Base-by-base conservation (phyloP, 2,113 vertebrate species). In the Pelvicachromis taeniatus region DNA sequence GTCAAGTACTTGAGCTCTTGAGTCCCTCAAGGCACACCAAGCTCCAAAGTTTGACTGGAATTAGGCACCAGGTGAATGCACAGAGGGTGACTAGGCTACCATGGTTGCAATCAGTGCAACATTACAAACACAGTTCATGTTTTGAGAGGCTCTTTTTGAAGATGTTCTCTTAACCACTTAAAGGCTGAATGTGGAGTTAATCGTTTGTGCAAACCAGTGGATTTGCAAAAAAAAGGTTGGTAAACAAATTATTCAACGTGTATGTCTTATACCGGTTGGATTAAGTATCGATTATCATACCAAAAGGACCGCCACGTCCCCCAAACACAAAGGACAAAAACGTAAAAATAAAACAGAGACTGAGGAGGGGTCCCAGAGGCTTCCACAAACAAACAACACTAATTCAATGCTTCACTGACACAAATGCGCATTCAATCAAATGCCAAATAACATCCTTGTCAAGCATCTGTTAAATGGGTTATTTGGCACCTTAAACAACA, bases 401-500 rank as follows among this genome's bases (percentile, higher is more conserved):
- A 93, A 94, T 94, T 92, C 83, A 90, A 85, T 70, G 78, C 80
- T 84, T 83, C 63, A 87, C 81, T 59, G 63, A 88, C 86, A 91
- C 87, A 88, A 93, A 93, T 88, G 77, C 85, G 77, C 70, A 85
- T 92, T 93, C 85, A 92, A 86, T 85, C 65, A 93, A 88, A 82
- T 56, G 48, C 81, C 84, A 92, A 93, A 94, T 90, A 90, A 86
- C 81, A 91, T 94, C 87, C 92, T 90, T 92, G 90, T 93, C 93
- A 94, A 85, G 86, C 87, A 81, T 86, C 81, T 91, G 82, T 70
- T 93, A 92, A 94, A 92, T 88, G 85, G 90, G 87, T 80, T 88
- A 88, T 93, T 91, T 93, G 89, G 85, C 89, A 89, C 77, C 70
- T 89, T 82, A 90, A 65, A 93, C 90, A 87, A 90, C 89, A 94